phyloP scores from a whole-genome alignment of 1,140 invertebrate species.

The roundworm (Caenorhabditis elegans) region DNA sequence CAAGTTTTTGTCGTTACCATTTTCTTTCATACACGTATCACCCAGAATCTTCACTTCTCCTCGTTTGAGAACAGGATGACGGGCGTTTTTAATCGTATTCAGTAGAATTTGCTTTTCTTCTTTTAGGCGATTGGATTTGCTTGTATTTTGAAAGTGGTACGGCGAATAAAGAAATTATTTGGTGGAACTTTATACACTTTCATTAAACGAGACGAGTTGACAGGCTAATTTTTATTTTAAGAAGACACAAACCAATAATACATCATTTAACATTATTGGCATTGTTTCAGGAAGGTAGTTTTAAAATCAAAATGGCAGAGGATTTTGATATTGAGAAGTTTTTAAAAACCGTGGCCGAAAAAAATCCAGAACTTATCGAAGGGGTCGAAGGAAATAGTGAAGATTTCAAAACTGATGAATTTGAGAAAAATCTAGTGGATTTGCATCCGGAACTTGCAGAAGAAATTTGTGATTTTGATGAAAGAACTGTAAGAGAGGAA shows the following conservation, averaged over 20 bases:
- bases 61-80: not conserved
- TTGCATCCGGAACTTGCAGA: not conserved
- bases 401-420: not conserved
- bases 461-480: not conserved
- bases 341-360: not conserved
- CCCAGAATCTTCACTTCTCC: not conserved
- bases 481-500: not conserved
- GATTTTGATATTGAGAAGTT: constrained; percentile 68
- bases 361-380: not conserved
- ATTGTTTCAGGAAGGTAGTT: no score
- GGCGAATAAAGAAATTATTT: constrained; percentile 1
- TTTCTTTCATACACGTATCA: not conserved
- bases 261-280: no score
- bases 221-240: not conserved
- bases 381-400: not conserved
- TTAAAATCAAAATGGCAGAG: constrained; percentile 70
- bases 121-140: not conserved
- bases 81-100: not conserved
- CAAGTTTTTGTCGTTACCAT: not conserved
- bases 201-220: no score
- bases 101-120: not conserved
- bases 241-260: not conserved
- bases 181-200: not conserved
- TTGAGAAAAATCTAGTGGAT: not conserved
- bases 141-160: not conserved